phyloP scores from a whole-genome alignment of 2,113 vertebrate genomes.

The Seriola rivoliana region DNA sequence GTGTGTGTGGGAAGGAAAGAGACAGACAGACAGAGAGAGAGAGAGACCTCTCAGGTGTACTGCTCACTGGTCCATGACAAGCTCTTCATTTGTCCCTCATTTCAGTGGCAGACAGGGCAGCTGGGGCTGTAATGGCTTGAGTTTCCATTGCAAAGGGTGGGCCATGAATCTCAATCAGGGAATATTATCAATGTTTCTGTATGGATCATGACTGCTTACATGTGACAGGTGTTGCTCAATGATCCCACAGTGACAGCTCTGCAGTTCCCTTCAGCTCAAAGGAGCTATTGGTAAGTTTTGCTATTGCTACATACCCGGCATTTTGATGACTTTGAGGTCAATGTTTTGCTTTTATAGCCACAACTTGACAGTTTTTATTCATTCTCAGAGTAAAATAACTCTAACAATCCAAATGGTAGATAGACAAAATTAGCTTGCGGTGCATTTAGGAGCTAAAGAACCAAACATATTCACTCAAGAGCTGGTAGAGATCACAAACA shows the following conservation, averaged over 20 bases:
- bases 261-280: not conserved
- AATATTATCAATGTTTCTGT: not conserved
- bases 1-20: not conserved
- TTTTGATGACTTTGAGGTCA: too few species aligned
- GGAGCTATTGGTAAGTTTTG: too few species aligned
- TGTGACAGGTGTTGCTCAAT: too few species aligned
- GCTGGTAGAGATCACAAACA: too few species aligned
- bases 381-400: too few species aligned
- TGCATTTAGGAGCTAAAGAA: too few species aligned
- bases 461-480: too few species aligned
- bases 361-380: too few species aligned
- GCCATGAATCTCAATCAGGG: not conserved
- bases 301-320: too few species aligned
- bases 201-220: not conserved
- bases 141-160: not conserved
- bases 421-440: too few species aligned
- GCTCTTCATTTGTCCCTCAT: slow-evolving; percentile 65
- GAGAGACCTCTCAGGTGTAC: slow-evolving; percentile 45
- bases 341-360: too few species aligned
- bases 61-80: slow-evolving; percentile 49
- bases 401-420: too few species aligned
- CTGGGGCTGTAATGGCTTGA: not conserved
- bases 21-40: not conserved
- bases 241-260: not conserved
- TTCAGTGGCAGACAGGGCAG: slow-evolving; percentile 28